Evolutionary conservation across 2,888 invertebrate genomes (phyloP).

Genomic region (Drosophila cyrtoloma): DNA sequence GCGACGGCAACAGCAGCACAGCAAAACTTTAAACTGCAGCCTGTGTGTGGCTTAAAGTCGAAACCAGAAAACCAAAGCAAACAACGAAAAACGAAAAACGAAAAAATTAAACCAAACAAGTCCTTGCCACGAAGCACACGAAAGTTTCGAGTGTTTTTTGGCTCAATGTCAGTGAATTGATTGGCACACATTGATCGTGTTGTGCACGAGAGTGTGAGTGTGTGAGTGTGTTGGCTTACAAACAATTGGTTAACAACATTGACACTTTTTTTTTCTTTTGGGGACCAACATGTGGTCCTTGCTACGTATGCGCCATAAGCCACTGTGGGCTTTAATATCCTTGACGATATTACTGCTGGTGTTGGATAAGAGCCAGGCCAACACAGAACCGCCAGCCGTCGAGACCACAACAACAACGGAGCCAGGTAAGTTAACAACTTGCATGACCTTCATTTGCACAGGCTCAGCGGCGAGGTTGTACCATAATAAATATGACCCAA

Average conservation of each 20-base stretch:
- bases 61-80: conserved; percentile 27
- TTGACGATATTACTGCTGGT: conserved; percentile 77
- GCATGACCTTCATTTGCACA: conserved; percentile 50
- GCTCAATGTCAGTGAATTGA: conserved; percentile 59
- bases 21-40: conserved; percentile 48
- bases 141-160: conserved; percentile 39
- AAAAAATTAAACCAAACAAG: conserved; percentile 33
- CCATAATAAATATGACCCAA: conserved; percentile 44
- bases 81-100: conserved; percentile 24
- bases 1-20: conserved; percentile 42
- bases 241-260: conserved; percentile 19
- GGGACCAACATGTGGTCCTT: conserved; percentile 68
- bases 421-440: conserved; percentile 74
- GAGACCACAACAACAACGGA: conserved; percentile 80
- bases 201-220: conserved; percentile 9
- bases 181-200: conserved; percentile 43
- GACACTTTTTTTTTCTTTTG: conserved; percentile 18
- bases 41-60: conserved; percentile 47
- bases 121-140: conserved; percentile 29
- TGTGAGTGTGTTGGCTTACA: conserved; percentile 13
- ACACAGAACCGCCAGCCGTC: conserved; percentile 62
- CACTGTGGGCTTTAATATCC: conserved; percentile 78
- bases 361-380: conserved; percentile 78
- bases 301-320: conserved; percentile 81
- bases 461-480: conserved; percentile 12